phyloP scores from a whole-genome alignment of 2,797 vertebrate species.

The Eulemur coronatus region DNA sequence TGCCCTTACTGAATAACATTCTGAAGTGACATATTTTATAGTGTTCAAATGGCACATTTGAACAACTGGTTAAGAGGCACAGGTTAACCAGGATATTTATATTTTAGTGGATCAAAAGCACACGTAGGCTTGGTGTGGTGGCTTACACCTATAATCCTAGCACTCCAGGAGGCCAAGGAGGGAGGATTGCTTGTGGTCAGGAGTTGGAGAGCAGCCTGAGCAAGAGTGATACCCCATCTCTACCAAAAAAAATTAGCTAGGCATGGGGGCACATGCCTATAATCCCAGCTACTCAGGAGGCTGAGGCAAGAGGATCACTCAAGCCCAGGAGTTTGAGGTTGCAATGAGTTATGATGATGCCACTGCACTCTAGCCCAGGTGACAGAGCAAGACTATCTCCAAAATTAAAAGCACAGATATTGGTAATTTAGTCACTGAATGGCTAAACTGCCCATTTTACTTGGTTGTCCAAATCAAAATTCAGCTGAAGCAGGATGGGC shows the following conservation, averaged over 20 bases:
- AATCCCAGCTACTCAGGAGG: not conserved
- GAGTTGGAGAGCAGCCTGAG: not conserved
- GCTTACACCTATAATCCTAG: not conserved
- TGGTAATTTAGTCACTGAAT: conserved; percentile 1
- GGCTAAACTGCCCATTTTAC: not conserved
- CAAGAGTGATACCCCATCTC: not conserved
- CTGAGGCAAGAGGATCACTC: not conserved
- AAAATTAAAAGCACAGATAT: not conserved
- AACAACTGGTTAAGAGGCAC: not conserved
- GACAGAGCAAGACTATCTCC: not conserved
- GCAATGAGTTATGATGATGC: not conserved
- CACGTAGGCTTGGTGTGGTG: not conserved
- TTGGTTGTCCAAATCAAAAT: not conserved
- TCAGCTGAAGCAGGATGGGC: not conserved
- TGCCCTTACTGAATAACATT: not conserved
- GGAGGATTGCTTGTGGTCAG: not conserved
- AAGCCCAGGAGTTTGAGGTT: not conserved
- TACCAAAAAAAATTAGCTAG: not conserved
- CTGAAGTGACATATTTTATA: conserved; percentile 4
- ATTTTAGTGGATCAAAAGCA: not conserved
- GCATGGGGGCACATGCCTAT: not conserved
- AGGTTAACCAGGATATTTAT: not conserved
- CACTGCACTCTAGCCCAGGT: not conserved
- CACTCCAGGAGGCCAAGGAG: not conserved
- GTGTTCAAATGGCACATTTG: not conserved